These are phyloP conservation scores for Odontocolon sp. DNA, from an alignment of 2,888 invertebrate species.

Conservation along the genomic window DNA sequence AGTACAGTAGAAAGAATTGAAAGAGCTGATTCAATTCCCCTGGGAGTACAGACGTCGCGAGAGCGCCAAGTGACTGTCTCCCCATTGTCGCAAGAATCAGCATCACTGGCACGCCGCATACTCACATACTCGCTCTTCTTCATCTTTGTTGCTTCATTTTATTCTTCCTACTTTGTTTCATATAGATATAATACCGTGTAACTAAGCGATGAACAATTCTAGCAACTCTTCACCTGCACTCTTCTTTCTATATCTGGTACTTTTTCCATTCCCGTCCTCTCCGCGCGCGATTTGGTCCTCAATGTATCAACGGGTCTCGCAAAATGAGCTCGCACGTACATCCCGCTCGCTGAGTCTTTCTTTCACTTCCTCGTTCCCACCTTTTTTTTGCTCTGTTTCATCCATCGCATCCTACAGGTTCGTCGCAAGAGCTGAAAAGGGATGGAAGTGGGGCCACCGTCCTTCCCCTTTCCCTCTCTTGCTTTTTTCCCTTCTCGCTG, in stretches of 20 bases:
- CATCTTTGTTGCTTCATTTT: conserved; percentile 18
- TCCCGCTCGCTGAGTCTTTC: conserved; percentile 15
- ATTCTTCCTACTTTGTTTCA: not conserved
- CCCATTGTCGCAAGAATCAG: conserved; percentile 50
- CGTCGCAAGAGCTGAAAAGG: conserved; percentile 22
- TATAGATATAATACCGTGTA: not conserved
- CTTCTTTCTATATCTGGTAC: not conserved
- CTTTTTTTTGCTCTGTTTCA: not conserved
- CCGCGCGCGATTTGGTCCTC: conserved; percentile 42
- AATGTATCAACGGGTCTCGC: conserved; percentile 56
- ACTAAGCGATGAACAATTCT: conserved; percentile 37
- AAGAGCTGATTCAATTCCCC: conserved; percentile 56
- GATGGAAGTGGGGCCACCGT: conserved; percentile 17
- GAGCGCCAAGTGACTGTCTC: conserved; percentile 44
- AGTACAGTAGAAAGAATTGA: conserved; percentile 50
- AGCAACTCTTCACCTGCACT: conserved; percentile 8
- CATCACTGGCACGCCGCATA: conserved; percentile 15
- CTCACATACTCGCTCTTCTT: conserved; percentile 26
- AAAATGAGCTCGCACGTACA: conserved; percentile 44
- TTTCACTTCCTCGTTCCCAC: not conserved
- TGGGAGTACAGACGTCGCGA: conserved; percentile 22
- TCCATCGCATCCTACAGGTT: conserved; percentile 24
- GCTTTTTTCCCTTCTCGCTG: not conserved
- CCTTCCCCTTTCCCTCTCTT: conserved; percentile 10
- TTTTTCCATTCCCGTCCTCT: not conserved